phyloP scores from a whole-genome alignment of 2,797 vertebrate species.

The Xenops minutus region DNA sequence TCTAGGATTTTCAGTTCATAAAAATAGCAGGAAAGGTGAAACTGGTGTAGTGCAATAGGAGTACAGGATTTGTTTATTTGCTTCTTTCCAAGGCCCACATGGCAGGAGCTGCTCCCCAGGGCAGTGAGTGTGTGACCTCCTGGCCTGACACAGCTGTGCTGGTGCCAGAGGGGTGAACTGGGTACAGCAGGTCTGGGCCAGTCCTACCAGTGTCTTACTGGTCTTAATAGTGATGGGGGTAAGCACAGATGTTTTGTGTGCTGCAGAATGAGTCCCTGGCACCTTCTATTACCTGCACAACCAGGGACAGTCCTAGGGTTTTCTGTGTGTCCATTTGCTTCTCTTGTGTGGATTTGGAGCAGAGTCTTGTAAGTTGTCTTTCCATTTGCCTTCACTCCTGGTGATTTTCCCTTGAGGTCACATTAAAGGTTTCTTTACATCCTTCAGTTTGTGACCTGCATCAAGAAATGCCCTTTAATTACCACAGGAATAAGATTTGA shows the following conservation, averaged over 20 bases:
- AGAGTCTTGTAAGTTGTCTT: background rate
- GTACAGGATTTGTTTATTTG: background rate
- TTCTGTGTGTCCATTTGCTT: background rate
- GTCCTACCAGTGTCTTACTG: background rate
- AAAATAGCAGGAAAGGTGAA: background rate
- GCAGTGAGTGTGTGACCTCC: background rate
- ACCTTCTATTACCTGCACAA: rapidly evolving
- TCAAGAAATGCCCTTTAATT: background rate
- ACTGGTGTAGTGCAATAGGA: background rate
- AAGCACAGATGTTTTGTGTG: background rate
- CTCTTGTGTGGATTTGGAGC: background rate
- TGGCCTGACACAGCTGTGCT: background rate
- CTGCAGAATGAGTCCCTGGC: rapidly evolving
- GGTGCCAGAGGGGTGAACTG: background rate
- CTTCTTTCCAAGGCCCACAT: background rate
- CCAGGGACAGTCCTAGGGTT: background rate
- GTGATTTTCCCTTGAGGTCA: background rate
- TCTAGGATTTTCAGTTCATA: background rate
- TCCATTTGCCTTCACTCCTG: background rate
- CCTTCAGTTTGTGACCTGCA: background rate
- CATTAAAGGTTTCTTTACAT: background rate
- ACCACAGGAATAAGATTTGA: background rate
- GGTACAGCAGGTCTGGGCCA: background rate
- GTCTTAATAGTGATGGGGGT: background rate
- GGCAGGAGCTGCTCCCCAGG: background rate